Evolutionary conservation across 2,113 vertebrate genomes (phyloP).

Genomic region (Poicephalus gulielmi): DNA sequence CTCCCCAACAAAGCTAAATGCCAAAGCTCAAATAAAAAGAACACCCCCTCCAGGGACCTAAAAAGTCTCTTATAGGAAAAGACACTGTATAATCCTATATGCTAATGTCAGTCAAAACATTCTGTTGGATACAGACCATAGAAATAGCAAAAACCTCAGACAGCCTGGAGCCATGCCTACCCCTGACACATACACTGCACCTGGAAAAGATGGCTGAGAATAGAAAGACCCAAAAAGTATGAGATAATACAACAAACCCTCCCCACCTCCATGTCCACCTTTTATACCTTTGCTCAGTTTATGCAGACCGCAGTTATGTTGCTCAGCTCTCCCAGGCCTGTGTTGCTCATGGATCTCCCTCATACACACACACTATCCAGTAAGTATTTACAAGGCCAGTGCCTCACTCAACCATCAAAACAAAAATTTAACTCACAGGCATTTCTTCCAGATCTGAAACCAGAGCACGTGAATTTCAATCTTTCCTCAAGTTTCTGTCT

Average conservation of each 20-base stretch:
- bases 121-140: not conserved
- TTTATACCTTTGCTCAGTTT: not conserved
- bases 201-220: not conserved
- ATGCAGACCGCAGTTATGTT: not conserved
- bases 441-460: not conserved
- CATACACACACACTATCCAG: not conserved
- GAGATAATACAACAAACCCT: not conserved
- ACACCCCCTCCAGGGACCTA: not conserved
- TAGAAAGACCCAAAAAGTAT: not conserved
- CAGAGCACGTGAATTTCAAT: not conserved
- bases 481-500: not conserved
- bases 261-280: not conserved
- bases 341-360: not conserved
- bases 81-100: not conserved
- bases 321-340: not conserved
- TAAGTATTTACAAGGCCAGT: not conserved
- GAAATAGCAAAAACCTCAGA: not conserved
- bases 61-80: not conserved
- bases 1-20: not conserved
- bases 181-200: not conserved
- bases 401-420: not conserved
- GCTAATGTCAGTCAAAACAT: not conserved
- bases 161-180: not conserved
- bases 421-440: not conserved
- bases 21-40: not conserved